These are phyloP conservation scores for Rhinatrema bivittatum DNA, from an alignment of 2,797 vertebrate species.

Conservation along the genomic window DNA sequence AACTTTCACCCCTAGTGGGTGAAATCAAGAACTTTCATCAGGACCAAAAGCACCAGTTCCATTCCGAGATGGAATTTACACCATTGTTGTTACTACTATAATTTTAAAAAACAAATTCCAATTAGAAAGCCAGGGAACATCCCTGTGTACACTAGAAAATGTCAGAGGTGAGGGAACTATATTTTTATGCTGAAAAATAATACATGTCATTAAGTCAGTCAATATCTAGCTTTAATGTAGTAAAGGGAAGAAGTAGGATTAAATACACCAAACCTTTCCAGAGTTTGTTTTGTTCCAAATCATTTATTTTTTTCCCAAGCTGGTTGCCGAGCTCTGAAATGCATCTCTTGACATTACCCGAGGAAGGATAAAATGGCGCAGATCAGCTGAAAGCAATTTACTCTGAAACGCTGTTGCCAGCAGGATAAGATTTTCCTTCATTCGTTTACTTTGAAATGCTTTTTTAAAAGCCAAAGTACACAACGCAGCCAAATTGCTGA, in stretches of 20 bases:
- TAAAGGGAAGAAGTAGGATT: slow-evolving; percentile 42
- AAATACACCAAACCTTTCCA: slow-evolving; percentile 30
- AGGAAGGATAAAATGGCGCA: slow-evolving; percentile 78
- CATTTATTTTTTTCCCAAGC: slow-evolving; percentile 71
- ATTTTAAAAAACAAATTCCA: no score
- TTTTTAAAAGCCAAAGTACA: slow-evolving; percentile 91
- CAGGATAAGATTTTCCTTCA: slow-evolving; percentile 86
- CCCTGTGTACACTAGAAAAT: no score
- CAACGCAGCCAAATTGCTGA: slow-evolving; percentile 95
- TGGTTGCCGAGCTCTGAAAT: slow-evolving; percentile 73
- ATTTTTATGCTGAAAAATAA: not conserved
- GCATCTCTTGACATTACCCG: slow-evolving; percentile 81
- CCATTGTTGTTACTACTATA: no score
- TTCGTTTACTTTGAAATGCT: slow-evolving; percentile 94
- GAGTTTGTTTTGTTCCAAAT: slow-evolving; percentile 50
- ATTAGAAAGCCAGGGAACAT: no score
- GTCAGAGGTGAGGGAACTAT: rapidly evolving
- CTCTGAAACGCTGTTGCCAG: slow-evolving; percentile 81
- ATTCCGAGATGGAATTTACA: no score
- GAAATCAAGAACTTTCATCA: no score
- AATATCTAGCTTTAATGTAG: slow-evolving; percentile 30
- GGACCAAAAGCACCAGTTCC: no score
- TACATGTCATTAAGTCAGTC: no score
- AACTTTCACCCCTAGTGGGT: no score
- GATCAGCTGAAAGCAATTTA: slow-evolving; percentile 95